Evolutionary conservation across 1,140 invertebrate genomes (phyloP).

Genomic region (Aricia agestis): DNA sequence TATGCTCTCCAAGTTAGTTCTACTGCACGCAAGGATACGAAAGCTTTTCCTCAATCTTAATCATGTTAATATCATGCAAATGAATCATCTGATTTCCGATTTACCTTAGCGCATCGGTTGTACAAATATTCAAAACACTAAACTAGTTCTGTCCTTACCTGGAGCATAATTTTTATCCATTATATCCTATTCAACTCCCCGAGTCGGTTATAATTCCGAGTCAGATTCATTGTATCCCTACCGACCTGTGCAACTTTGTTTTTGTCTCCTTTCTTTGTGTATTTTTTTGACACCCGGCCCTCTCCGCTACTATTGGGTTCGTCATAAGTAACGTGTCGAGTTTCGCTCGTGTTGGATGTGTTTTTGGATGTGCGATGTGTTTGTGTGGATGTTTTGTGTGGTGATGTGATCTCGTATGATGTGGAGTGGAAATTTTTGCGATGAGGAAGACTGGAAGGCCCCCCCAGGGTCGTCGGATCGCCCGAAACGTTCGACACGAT

Average conservation of each 20-base stretch:
- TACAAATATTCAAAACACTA: neutral
- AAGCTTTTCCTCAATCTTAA: constrained; percentile 4
- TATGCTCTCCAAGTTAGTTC: no score
- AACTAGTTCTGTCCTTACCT: neutral
- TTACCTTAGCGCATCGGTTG: neutral
- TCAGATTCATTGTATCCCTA: constrained; percentile 2
- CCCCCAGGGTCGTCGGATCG: neutral
- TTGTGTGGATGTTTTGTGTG: constrained; percentile 4
- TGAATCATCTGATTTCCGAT: constrained; percentile 7
- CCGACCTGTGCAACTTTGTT: constrained; percentile 14
- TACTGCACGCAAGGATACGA: no score
- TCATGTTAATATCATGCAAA: constrained; percentile 9
- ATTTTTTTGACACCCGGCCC: constrained; percentile 10
- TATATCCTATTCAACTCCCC: constrained; percentile 9
- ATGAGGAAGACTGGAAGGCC: neutral
- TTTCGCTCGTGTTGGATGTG: constrained; percentile 1
- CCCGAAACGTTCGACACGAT: neutral
- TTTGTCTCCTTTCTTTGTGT: constrained; percentile 15
- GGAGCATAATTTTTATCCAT: constrained; percentile 9
- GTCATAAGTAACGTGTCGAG: constrained; percentile 10
- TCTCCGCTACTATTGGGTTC: neutral
- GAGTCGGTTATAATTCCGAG: neutral
- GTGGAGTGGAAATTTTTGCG: neutral
- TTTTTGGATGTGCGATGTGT: neutral
- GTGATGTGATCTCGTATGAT: neutral